Evolutionary conservation across 2,888 invertebrate species (phyloP), one percentile per base, ranked within the genome.

Genomic region (Amitus sp.): DNA sequence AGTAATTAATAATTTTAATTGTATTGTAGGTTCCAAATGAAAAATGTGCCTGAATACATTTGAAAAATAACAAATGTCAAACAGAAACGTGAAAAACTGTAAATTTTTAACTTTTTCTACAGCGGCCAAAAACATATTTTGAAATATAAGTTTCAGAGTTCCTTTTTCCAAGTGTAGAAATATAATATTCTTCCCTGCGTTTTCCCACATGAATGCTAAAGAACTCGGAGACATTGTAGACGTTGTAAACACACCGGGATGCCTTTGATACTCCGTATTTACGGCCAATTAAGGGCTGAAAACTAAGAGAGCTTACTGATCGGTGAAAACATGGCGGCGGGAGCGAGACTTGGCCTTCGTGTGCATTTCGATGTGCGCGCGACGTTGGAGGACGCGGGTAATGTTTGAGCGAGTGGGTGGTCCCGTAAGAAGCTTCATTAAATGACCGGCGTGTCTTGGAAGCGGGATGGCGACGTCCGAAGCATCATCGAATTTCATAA

Each of bases 381-480:
- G 7, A 34, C 54, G 55, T 37, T 28, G 55, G 52, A 60, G 51
- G 52, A 62, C 54, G 62, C 13, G 56, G 53, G 54, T 65, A 67
- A 71, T 71, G 68, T 71, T 70, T 70, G 69, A 67, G 63, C 68
- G 66, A 70, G 72, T 77, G 77, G 77, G 77, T 77, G 77, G 77
- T 77, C 77, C 58, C 61, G 47, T 47, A 43, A 50, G 69, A 67
- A 68, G 62, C 68, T 67, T 51, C 71, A 76, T 73, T 68, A 73
- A 77, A 79, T 78, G 76, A 78, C 74, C 76, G 72, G 69, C 76
- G 73, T 67, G 77, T 78, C 73, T 72, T 68, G 73, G 58, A 66
- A 70, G 75, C 76, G 75, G 72, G 74, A 68, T 68, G 64, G 65
- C 64, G 59, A 57, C 58, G 59, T 61, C 60, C 65, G 64, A 64